Evolutionary conservation across 2,888 invertebrate species (phyloP).

Genomic region (Andrena trimmerana): DNA sequence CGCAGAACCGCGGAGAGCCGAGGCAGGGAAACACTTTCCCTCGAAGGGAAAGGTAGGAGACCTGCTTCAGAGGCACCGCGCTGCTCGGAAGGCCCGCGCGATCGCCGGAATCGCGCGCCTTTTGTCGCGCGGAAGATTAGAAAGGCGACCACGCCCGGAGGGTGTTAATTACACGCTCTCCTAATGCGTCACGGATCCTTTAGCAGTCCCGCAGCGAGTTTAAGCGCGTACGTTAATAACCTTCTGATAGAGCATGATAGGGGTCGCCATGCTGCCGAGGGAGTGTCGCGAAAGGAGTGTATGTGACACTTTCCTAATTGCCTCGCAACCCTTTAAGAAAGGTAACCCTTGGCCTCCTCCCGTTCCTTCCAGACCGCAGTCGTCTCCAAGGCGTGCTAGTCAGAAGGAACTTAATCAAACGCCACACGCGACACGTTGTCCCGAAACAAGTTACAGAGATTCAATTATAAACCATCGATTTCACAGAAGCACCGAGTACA

Average conservation of each 20-base stretch:
- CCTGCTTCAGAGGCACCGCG: neutral
- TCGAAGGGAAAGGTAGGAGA: neutral
- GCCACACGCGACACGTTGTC: slow-evolving; percentile 11
- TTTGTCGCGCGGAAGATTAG: neutral
- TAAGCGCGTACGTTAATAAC: slow-evolving; percentile 73
- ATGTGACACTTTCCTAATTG: slow-evolving; percentile 85
- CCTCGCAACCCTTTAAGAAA: slow-evolving; percentile 82
- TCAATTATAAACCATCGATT: no score
- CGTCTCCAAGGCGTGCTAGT: slow-evolving; percentile 29
- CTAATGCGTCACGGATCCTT: slow-evolving; percentile 58
- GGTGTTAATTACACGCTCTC: slow-evolving; percentile 52
- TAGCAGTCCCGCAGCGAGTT: slow-evolving; percentile 54
- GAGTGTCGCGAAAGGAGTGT: slow-evolving; percentile 80
- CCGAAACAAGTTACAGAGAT: neutral
- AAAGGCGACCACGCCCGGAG: neutral
- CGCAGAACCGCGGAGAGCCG: neutral
- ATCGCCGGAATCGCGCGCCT: neutral
- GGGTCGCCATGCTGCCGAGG: slow-evolving; percentile 72
- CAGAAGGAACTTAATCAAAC: slow-evolving; percentile 34
- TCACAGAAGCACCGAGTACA: no score
- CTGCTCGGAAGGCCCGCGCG: neutral
- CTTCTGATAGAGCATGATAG: slow-evolving; percentile 76
- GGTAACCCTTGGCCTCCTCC: slow-evolving; percentile 74
- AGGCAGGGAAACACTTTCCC: neutral
- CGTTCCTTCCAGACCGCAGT: slow-evolving; percentile 48